phyloP scores from a whole-genome alignment of 2,113 vertebrate genomes.

The Etheostoma spectabile region DNA sequence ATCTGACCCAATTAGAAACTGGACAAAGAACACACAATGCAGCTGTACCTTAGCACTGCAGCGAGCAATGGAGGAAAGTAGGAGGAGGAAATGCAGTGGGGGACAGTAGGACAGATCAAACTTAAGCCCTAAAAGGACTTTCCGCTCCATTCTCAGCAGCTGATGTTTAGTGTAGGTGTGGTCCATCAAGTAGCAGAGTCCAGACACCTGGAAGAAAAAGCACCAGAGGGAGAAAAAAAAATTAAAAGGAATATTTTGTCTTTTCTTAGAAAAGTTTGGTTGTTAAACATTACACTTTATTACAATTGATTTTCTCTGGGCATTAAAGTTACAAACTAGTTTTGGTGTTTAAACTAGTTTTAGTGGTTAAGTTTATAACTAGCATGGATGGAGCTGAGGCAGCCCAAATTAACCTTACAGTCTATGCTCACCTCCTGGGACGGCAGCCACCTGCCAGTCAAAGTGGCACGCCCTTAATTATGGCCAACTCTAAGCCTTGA shows the following conservation, averaged over 20 bases:
- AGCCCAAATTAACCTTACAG: no score
- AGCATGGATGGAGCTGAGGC: no score
- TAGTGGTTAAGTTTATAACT: no score
- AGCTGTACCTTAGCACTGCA: constrained; percentile 81
- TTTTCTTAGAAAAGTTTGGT: background rate
- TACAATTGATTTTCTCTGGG: no score
- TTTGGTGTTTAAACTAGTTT: no score
- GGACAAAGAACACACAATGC: background rate
- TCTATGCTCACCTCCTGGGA: no score
- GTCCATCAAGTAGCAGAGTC: constrained; percentile 89
- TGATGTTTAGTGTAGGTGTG: constrained; percentile 85
- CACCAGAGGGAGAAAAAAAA: no score
- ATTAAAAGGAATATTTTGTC: background rate
- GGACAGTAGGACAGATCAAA: constrained; percentile 86
- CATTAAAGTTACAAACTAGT: no score
- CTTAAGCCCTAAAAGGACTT: constrained; percentile 82
- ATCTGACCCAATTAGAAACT: background rate
- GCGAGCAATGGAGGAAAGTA: constrained; percentile 80
- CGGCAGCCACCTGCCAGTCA: no score
- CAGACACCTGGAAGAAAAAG: constrained; percentile 79
- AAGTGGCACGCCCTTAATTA: no score
- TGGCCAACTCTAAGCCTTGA: no score
- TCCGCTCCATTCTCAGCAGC: constrained; percentile 88
- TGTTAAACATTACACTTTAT: background rate
- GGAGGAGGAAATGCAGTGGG: constrained; percentile 85